phyloP scores from a whole-genome alignment of 2,888 invertebrate genomes.

The Ennomos fuscantarius region DNA sequence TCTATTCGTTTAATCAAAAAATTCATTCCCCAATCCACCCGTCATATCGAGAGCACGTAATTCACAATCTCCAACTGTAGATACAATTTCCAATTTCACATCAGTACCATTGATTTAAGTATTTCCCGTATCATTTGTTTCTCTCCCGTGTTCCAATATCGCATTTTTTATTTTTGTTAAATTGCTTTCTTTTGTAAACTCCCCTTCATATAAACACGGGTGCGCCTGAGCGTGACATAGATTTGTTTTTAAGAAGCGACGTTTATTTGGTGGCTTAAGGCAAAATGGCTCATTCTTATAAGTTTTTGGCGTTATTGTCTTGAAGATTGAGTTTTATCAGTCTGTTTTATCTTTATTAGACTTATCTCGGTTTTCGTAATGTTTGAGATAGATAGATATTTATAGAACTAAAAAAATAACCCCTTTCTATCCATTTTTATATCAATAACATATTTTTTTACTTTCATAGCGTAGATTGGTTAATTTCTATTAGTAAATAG shows the following conservation, averaged over 20 bases:
- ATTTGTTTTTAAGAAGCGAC: slow-evolving; percentile 81
- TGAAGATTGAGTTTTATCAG: slow-evolving; percentile 34
- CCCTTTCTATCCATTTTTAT: too few relatives aligned
- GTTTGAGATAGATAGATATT: too few relatives aligned
- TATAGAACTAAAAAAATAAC: too few relatives aligned
- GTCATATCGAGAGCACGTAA: slow-evolving; percentile 46
- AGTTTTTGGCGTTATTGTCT: slow-evolving; percentile 35
- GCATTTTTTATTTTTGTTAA: slow-evolving; percentile 81
- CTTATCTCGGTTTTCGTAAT: background rate
- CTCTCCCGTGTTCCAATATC: slow-evolving; percentile 67
- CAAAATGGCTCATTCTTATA: slow-evolving; percentile 67
- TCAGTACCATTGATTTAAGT: slow-evolving; percentile 81
- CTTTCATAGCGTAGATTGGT: too few relatives aligned
- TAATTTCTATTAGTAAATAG: too few relatives aligned
- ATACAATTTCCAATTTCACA: slow-evolving; percentile 70
- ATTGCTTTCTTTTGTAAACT: slow-evolving; percentile 80
- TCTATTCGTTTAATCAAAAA: slow-evolving; percentile 8
- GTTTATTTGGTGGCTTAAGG: slow-evolving; percentile 80
- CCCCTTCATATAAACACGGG: slow-evolving; percentile 74
- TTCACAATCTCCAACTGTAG: slow-evolving; percentile 50
- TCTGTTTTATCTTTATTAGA: slow-evolving; percentile 14
- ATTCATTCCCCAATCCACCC: slow-evolving; percentile 20
- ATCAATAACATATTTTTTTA: too few relatives aligned
- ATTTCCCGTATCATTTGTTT: slow-evolving; percentile 84
- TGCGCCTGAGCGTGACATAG: slow-evolving; percentile 64